Evolutionary conservation across 2,888 invertebrate species (phyloP), one percentile per base, ranked within the genome.

Genomic region (Torymus texanus): DNA sequence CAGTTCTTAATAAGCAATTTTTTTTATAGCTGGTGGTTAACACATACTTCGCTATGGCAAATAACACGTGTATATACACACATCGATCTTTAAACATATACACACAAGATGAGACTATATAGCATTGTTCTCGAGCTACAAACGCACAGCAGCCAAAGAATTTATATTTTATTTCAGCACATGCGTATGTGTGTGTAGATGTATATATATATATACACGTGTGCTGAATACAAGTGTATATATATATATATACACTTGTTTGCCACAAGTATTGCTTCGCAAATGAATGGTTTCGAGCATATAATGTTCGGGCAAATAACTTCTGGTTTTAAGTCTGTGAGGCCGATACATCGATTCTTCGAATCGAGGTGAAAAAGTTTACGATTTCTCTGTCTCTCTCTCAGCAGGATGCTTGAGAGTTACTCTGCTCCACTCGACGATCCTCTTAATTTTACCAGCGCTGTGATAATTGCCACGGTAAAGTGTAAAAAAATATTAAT

Each of bases 321-420:
- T 73, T 73, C 72, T 73, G 72, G 72, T 73, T 63, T 73, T 73
- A 21, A 16, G 18, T 55, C 53, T 21, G n/a, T 18, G 63, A 73
- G 51, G 41, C 41, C 41, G 41, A 63, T 16, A 61, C 61, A 29
- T 63, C 13, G 72, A 62, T 72, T 62, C 62, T 16, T 16, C 29
- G 72, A 73, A 73, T 29, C 53, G 13, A 29, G 24, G 29, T 13
- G 24, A 61, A 72, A 53, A 58, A 13, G 8, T 72, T 72, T 72
- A 72, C 62, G 53, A 63, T 63, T 41, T 13, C 11, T 13, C 2
- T 21, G 1, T 21, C 2, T 21, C 21, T 21, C 18, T 2, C 11
- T 1, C 53, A 21, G 41, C 41, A 10, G n/a, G 55, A 68, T 56
- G 24, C 12, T 61, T 73, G 51, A 21, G 21, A 21, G 21, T 21